These are phyloP conservation scores for Mormyrus hasselquistii DNA, from an alignment of 2,797 vertebrate species.

Conservation along the genomic window DNA sequence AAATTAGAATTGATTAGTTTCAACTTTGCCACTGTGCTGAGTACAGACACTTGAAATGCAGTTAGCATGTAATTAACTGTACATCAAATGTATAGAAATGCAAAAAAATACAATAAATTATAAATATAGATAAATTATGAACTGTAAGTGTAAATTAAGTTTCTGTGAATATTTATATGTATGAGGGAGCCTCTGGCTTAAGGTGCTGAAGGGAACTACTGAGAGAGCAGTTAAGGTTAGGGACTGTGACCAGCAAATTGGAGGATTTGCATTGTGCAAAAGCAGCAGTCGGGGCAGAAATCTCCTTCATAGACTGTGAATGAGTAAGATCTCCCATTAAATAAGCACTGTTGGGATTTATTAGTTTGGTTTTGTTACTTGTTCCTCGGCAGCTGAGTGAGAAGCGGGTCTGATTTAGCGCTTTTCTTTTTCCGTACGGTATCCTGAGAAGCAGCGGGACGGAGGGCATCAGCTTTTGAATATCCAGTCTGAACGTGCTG, in stretches of 20 bases:
- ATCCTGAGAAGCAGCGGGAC: background rate
- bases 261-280: background rate
- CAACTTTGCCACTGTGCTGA: background rate
- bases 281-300: background rate
- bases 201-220: background rate
- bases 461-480: background rate
- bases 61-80: background rate
- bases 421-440: background rate
- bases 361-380: background rate
- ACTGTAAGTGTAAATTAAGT: background rate
- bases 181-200: background rate
- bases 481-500: background rate
- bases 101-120: background rate
- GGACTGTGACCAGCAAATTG: no score
- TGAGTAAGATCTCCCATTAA: background rate
- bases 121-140: background rate
- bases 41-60: background rate
- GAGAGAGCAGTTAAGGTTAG: background rate
- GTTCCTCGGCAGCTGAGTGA: background rate
- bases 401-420: background rate
- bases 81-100: background rate
- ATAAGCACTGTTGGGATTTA: background rate
- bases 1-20: background rate
- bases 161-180: background rate
- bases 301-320: background rate